Conservation (phyloP, 2,113 vertebrate genomes). For the Onychostoma macrolepis region DNA sequence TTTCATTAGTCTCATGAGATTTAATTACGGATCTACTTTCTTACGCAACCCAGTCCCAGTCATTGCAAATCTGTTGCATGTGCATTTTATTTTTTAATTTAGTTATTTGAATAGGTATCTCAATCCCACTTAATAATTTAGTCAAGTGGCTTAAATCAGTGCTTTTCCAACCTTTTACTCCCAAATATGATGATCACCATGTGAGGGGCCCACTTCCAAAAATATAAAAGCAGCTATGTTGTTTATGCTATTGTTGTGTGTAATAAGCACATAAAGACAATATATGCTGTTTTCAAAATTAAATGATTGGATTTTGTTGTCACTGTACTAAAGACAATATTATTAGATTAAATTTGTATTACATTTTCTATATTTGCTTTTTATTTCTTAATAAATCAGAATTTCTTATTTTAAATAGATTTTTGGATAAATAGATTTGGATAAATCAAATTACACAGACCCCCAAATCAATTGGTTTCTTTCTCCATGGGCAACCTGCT, state of each 20-base stretch:
- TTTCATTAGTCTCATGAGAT: conserved; percentile 22
- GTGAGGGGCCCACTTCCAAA: neutral
- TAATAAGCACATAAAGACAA: neutral
- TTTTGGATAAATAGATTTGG: neutral
- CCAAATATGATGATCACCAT: neutral
- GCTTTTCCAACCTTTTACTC: neutral
- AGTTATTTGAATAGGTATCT: neutral
- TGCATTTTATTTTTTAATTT: neutral
- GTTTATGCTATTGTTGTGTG: neutral
- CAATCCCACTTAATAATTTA: neutral
- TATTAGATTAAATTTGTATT: neutral
- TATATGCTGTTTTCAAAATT: neutral
- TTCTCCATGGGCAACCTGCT: neutral
- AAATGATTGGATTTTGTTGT: neutral
- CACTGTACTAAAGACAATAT: neutral
- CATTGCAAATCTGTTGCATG: neutral
- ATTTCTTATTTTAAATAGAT: neutral
- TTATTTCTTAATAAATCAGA: neutral
- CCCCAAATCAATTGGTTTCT: neutral
- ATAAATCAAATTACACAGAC: neutral
- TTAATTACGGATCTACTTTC: neutral
- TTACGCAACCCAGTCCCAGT: neutral
- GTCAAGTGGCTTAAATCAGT: conserved; percentile 1
- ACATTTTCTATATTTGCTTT: neutral
- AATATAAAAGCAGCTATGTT: neutral